Evolutionary conservation across 2,113 vertebrate genomes (phyloP).

Genomic region (Agelaius tricolor): DNA sequence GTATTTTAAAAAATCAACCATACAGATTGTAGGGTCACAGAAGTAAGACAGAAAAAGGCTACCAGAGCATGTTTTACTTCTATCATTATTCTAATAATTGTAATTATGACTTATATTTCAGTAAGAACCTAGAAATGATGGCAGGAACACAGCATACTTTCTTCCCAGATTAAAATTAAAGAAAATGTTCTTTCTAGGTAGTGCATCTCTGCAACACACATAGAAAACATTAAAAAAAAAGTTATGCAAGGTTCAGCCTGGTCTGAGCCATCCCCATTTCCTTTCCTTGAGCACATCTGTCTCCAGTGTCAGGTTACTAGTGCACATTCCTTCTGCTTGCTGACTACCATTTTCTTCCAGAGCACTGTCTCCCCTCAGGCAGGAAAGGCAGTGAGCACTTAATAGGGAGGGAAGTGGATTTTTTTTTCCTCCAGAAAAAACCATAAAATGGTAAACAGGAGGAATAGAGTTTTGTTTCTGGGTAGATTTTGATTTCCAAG

Average conservation of each 20-base stretch:
- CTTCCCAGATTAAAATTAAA: neutral
- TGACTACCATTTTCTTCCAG: neutral
- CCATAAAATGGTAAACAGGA: neutral
- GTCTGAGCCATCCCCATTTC: neutral
- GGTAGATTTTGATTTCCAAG: neutral
- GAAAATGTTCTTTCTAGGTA: neutral
- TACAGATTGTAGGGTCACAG: neutral
- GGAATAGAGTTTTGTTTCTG: neutral
- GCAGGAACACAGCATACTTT: neutral
- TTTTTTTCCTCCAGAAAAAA: neutral
- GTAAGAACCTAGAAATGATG: neutral
- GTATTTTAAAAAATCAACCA: neutral
- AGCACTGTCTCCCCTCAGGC: neutral
- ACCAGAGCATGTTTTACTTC: neutral
- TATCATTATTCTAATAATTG: neutral
- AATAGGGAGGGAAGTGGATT: neutral
- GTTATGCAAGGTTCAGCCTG: neutral
- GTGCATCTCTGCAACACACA: neutral
- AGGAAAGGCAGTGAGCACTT: slow-evolving; percentile 11
- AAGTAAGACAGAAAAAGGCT: neutral
- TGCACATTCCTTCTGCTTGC: neutral
- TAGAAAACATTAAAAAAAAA: neutral
- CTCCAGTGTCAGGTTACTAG: slow-evolving; percentile 36
- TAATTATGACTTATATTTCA: neutral
- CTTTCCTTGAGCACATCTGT: slow-evolving; percentile 4